Evolutionary conservation across 2,113 vertebrate species (phyloP).

Genomic region (Dromiciops gliroides): DNA sequence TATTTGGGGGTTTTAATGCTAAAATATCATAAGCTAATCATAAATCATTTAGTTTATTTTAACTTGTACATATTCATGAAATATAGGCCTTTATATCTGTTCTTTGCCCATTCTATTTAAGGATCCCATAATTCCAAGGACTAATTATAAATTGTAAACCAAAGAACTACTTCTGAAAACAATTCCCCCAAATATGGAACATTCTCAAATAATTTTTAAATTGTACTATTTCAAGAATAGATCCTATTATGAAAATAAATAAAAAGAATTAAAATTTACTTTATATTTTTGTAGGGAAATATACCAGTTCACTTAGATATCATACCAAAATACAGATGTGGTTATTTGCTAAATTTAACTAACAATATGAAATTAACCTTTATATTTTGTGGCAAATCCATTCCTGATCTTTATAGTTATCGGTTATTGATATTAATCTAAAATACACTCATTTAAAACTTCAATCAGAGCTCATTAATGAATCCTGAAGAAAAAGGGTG

Average conservation of each 20-base stretch:
- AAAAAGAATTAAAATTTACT: conserved; percentile 48
- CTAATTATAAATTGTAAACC: neutral
- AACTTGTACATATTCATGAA: conserved; percentile 48
- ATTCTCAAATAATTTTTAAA: conserved; percentile 66
- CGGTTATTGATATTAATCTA: conserved; percentile 37
- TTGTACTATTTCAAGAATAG: conserved; percentile 56
- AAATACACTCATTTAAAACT: conserved; percentile 48
- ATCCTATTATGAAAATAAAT: conserved; percentile 40
- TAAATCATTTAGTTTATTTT: conserved; percentile 28
- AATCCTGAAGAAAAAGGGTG: conserved; percentile 1
- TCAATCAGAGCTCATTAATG: neutral
- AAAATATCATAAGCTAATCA: neutral
- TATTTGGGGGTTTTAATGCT: conserved; percentile 4
- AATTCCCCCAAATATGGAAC: neutral
- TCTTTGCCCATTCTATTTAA: conserved; percentile 28
- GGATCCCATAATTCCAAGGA: neutral
- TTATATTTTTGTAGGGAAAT: conserved; percentile 50
- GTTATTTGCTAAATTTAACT: conserved; percentile 25
- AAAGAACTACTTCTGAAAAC: neutral
- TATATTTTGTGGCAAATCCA: neutral
- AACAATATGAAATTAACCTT: neutral
- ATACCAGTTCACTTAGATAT: conserved; percentile 41
- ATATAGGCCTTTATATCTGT: neutral
- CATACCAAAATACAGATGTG: conserved; percentile 35
- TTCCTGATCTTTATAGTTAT: neutral